Evolutionary conservation across 2,888 invertebrate species (phyloP).

Genomic region (Noctua fimbriata): DNA sequence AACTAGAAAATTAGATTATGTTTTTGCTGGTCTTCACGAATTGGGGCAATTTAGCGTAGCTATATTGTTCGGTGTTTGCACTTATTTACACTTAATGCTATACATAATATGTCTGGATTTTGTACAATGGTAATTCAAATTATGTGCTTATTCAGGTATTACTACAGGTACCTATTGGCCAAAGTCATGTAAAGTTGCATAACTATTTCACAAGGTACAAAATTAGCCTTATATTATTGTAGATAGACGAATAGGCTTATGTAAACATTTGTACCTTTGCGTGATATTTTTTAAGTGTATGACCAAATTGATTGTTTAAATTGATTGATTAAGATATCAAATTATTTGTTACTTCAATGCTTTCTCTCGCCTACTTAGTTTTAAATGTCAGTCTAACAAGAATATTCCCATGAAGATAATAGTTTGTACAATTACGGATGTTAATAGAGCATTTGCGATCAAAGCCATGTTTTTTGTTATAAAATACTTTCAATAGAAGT

Average conservation of each 20-base stretch:
- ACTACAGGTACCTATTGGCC: background rate
- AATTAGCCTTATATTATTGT: background rate
- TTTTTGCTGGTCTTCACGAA: conserved; percentile 15
- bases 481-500: conserved; percentile 20
- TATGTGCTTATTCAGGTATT: background rate
- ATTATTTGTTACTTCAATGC: background rate
- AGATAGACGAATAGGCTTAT: background rate
- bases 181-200: background rate
- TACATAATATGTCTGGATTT: background rate
- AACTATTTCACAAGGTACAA: background rate
- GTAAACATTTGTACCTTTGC: conserved; percentile 18
- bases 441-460: too few relatives aligned
- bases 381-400: conserved; percentile 14
- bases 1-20: conserved; percentile 1
- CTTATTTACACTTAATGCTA: background rate
- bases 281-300: conserved; percentile 20
- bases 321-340: conserved; percentile 42
- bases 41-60: background rate
- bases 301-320: conserved; percentile 21
- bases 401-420: background rate
- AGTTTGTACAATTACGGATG: background rate
- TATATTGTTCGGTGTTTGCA: background rate
- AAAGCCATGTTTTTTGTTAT: background rate
- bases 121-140: background rate
- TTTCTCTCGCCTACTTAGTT: conserved; percentile 29